A percentile compares a stretch with the other conserved stretches of the same genome.
Evolutionary conservation across 2,113 vertebrate genomes (phyloP).

Genomic region (Neolamprologus fasciatus): DNA sequence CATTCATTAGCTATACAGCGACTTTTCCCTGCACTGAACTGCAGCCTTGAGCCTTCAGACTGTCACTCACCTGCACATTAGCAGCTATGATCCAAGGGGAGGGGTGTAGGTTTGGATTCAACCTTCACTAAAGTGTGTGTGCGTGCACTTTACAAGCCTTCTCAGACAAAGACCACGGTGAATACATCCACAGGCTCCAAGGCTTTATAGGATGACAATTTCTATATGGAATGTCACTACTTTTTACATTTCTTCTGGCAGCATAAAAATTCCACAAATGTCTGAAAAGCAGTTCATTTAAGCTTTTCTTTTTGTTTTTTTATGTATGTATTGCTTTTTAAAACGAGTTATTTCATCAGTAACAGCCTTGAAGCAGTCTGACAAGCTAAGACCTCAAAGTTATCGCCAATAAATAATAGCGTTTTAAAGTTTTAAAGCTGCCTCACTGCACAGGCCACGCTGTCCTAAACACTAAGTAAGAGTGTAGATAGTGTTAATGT

Average conservation of each 20-base stretch:
- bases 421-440: not conserved
- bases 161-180: not conserved
- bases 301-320: not conserved
- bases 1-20: not conserved
- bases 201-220: not conserved
- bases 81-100: not conserved
- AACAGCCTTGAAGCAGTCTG: not conserved
- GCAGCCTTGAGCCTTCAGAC: slow-evolving; percentile 30
- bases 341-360: not conserved
- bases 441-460: not conserved
- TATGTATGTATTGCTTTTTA: not conserved
- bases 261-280: not conserved
- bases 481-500: not conserved
- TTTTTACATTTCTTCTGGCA: not conserved
- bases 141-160: not conserved
- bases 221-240: not conserved
- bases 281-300: not conserved
- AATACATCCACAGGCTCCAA: not conserved
- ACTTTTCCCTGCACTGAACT: not conserved
- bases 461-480: not conserved
- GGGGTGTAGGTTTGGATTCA: not conserved
- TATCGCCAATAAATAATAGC: not conserved
- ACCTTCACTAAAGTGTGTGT: not conserved
- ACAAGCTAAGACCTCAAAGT: not conserved
- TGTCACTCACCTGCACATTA: not conserved